These are phyloP conservation scores for Caenorhabditis uteleia DNA, from an alignment of 2,888 invertebrate species.

Conservation along the genomic window DNA sequence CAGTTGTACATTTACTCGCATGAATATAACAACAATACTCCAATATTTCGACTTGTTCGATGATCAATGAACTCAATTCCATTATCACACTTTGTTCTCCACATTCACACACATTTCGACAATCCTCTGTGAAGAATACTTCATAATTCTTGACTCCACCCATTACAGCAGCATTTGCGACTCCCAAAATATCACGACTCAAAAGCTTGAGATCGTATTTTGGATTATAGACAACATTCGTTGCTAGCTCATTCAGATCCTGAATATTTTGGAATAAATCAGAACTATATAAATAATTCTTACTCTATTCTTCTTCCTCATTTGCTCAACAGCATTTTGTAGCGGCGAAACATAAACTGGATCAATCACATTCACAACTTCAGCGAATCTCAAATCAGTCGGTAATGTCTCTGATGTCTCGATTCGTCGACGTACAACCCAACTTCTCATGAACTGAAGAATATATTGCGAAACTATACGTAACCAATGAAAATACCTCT, in stretches of 20 bases:
- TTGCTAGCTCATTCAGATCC: slow-evolving; percentile 22
- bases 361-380: slow-evolving; percentile 27
- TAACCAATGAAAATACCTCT: slow-evolving; percentile 1
- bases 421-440: slow-evolving; percentile 49
- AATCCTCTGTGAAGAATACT: slow-evolving; percentile 57
- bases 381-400: slow-evolving; percentile 37
- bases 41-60: slow-evolving; percentile 59
- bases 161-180: slow-evolving; percentile 55
- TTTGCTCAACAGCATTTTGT: slow-evolving; percentile 42
- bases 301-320: slow-evolving; percentile 45
- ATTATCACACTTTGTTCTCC: slow-evolving; percentile 47
- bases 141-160: slow-evolving; percentile 56
- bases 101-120: slow-evolving; percentile 44
- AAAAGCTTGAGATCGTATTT: slow-evolving; percentile 39
- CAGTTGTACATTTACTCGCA: slow-evolving; percentile 26
- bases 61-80: slow-evolving; percentile 48
- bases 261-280: neutral
- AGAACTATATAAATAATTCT: neutral
- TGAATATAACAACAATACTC: slow-evolving; percentile 63
- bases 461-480: neutral
- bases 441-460: slow-evolving; percentile 50
- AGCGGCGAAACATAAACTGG: slow-evolving; percentile 32
- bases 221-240: slow-evolving; percentile 23
- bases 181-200: slow-evolving; percentile 57
- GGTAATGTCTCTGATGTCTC: slow-evolving; percentile 29